phyloP scores from a whole-genome alignment of 2,888 invertebrate genomes.

The Mythimna pallens region DNA sequence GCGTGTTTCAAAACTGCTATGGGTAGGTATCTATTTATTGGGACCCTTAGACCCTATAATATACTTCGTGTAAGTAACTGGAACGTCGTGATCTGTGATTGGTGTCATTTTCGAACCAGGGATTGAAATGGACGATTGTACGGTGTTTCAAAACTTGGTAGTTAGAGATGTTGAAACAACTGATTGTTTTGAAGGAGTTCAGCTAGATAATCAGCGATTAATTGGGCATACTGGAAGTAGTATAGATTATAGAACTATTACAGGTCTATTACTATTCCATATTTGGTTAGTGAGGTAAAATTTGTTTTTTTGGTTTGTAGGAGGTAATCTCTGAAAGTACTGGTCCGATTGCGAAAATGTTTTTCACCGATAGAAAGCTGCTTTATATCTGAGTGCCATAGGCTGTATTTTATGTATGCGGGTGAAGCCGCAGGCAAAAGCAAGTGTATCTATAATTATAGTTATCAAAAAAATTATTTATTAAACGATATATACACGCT shows the following conservation, averaged over 20 bases:
- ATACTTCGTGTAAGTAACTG: constrained; percentile 46
- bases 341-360: too few species aligned
- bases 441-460: neutral
- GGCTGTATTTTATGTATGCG: too few species aligned
- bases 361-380: too few species aligned
- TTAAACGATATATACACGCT: neutral
- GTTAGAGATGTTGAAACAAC: constrained; percentile 44
- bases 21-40: constrained; percentile 18
- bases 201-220: constrained; percentile 10
- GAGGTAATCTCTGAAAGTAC: too few species aligned
- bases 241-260: neutral
- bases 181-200: constrained; percentile 48
- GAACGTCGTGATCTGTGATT: constrained; percentile 51
- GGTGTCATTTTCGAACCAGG: constrained; percentile 40
- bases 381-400: too few species aligned
- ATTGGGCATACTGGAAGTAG: neutral
- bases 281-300: too few species aligned
- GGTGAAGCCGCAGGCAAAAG: too few species aligned
- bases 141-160: constrained; percentile 47
- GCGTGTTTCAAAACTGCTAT: constrained; percentile 22
- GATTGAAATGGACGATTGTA: constrained; percentile 37
- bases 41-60: constrained; percentile 39
- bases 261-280: too few species aligned
- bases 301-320: too few species aligned
- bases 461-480: constrained; percentile 4